Evolutionary conservation across 1,140 invertebrate species (phyloP).

Genomic region (Teleopsis dalmanni): DNA sequence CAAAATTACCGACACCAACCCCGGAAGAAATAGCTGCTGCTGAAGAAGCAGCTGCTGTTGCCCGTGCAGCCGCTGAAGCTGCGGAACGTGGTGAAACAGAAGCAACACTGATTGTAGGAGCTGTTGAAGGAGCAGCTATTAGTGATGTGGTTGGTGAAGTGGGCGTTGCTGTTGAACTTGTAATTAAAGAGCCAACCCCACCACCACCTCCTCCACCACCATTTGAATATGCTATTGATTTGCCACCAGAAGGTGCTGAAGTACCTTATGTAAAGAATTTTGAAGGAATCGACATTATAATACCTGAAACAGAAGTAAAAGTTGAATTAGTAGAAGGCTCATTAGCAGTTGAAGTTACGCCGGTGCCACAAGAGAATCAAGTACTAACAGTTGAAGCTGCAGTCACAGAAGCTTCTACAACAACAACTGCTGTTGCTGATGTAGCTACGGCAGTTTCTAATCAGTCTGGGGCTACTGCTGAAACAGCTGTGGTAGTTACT

Average conservation of each 20-base stretch:
- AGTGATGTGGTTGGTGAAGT: constrained; percentile 12
- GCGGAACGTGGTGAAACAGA: constrained; percentile 17
- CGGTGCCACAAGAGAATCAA: constrained; percentile 31
- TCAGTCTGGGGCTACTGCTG: constrained; percentile 19
- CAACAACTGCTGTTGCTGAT: constrained; percentile 25
- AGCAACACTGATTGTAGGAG: constrained; percentile 13
- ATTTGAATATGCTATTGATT: constrained; percentile 44
- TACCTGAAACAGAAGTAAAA: constrained; percentile 29
- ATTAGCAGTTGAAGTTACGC: constrained; percentile 39
- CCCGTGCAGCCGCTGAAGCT: constrained; percentile 18
- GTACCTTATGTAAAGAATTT: constrained; percentile 42
- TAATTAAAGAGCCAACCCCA: constrained; percentile 29
- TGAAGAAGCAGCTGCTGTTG: constrained; percentile 14
- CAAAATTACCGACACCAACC: constrained; percentile 31
- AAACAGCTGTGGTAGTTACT: constrained; percentile 15
- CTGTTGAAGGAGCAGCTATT: constrained; percentile 8
- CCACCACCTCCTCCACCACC: constrained; percentile 43
- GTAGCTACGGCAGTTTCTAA: constrained; percentile 29
- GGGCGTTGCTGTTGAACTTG: constrained; percentile 13
- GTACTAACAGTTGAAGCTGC: constrained; percentile 40
- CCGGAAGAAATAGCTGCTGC: constrained; percentile 32
- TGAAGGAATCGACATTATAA: constrained; percentile 31
- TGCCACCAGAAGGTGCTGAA: constrained; percentile 45
- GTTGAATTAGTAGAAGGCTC: constrained; percentile 39
- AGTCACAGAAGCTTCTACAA: constrained; percentile 35